These are phyloP conservation scores for Apostichopus californicus DNA, from an alignment of 35 echinoderm and acorn worm species.

Conservation along the genomic window DNA sequence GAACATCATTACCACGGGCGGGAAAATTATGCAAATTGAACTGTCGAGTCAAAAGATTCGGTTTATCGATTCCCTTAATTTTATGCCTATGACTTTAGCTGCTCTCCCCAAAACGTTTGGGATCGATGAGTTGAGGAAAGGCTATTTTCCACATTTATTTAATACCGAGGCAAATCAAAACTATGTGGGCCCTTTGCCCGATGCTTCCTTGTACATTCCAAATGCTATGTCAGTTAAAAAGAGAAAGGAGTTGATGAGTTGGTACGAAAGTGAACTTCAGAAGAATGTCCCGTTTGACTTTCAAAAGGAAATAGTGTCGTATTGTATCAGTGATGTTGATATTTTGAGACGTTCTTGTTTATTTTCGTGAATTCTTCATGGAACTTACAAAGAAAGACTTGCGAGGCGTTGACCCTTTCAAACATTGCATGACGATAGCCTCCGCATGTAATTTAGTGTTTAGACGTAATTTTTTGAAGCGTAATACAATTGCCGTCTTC, in stretches of 20 bases:
- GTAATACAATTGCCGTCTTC: background rate
- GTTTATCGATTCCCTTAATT: too few relatives aligned
- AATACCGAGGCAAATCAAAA: too few relatives aligned
- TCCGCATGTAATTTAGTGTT: constrained; percentile 53
- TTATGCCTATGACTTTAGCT: too few relatives aligned
- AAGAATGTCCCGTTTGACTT: too few relatives aligned
- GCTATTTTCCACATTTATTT: too few relatives aligned
- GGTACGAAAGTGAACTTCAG: constrained; percentile 24
- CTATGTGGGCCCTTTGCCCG: too few relatives aligned
- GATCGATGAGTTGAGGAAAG: too few relatives aligned
- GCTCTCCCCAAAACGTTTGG: too few relatives aligned
- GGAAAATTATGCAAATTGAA: too few relatives aligned
- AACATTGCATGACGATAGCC: constrained; percentile 62
- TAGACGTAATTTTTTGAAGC: constrained; percentile 49
- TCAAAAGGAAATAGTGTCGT: constrained; percentile 1
- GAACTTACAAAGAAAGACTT: constrained; percentile 12
- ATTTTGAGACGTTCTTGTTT: constrained; percentile 34
- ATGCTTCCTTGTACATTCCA: background rate
- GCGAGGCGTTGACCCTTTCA: constrained; percentile 53
- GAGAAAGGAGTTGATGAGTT: background rate
- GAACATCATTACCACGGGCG: too few relatives aligned
- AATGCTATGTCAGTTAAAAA: constrained; percentile 15
- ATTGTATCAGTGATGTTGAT: constrained; percentile 58
- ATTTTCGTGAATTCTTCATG: constrained; percentile 29
- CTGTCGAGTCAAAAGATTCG: too few relatives aligned